phyloP scores from a whole-genome alignment of 2,797 vertebrate genomes.

The Scomberomorus guttatus region DNA sequence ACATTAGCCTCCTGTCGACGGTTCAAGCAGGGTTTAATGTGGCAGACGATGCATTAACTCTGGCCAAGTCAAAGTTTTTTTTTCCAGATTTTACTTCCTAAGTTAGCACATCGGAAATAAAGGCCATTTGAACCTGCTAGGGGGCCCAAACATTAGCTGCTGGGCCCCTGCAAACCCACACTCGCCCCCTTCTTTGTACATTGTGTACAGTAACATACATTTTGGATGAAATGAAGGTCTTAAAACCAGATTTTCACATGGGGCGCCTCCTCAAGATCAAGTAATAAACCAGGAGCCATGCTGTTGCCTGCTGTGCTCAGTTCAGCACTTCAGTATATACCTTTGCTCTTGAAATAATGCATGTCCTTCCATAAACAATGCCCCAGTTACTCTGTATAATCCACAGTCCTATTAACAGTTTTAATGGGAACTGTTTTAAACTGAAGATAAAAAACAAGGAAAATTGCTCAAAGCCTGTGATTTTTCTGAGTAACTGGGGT shows the following conservation, averaged over 20 bases:
- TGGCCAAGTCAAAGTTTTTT: background rate
- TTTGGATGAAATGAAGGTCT: too few relatives aligned
- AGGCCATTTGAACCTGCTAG: too few relatives aligned
- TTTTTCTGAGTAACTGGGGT: background rate
- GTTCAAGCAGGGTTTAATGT: background rate
- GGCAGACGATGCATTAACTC: background rate
- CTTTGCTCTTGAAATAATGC: background rate
- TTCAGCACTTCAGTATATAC: too few relatives aligned
- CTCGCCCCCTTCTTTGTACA: too few relatives aligned
- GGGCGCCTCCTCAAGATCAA: too few relatives aligned
- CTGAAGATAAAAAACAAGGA: background rate
- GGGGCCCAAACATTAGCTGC: too few relatives aligned
- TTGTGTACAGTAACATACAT: too few relatives aligned
- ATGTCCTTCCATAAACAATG: background rate
- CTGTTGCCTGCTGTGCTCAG: too few relatives aligned
- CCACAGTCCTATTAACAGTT: background rate
- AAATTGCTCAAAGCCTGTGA: background rate
- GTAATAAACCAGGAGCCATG: too few relatives aligned
- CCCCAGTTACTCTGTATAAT: background rate
- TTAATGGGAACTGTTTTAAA: background rate
- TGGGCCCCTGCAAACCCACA: too few relatives aligned
- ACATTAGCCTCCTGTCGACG: conserved; percentile 21
- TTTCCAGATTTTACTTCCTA: background rate
- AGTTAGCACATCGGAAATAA: background rate
- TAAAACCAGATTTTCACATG: too few relatives aligned